Base-by-base conservation (phyloP, 2,113 vertebrate genomes). In the Desmodus rotundus region DNA sequence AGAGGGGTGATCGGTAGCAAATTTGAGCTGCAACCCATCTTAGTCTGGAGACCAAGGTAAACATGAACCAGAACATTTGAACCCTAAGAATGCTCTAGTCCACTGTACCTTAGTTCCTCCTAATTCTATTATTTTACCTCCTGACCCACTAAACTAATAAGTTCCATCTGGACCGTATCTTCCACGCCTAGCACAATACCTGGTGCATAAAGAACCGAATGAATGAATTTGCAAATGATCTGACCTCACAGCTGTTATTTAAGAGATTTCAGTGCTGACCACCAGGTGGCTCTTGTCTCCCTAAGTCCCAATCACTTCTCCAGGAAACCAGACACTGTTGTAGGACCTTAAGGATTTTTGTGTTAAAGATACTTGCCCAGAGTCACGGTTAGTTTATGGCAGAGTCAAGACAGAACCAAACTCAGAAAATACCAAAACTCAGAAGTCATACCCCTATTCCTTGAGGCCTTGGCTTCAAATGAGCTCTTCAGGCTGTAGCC, bases 251-350 rank as follows among this genome's bases (percentile, higher is more conserved):
- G 26, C 31, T 26, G 70, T 78, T 84, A 41, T 33, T 50, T 24
- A 54, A 72, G 28, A 50, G 4, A 65, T 93, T 81, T 76, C 54
- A 24, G 24, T 41, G 50, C 65, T 92, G 68, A 74, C 89, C 96
- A 95, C 83, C 47, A 97, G 97, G 84, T 89, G 95, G 94, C 96
- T 82, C 83, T 91, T 41, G 26, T 82, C 70, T 78, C 58, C 36
- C 19, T 61, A 41, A 84, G 28, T 70, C n/a, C 13, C 13, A 50
- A 8, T 28, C 43, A 7, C 4, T 86, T 90, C 67, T 58, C 43
- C 31, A 1, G 16, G 26, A 93, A 52, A 58, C 43, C 4, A n/a
- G 68, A 31, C 33, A 68, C 41, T 12, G 19, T 63, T 22, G 3
- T 8, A 43, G 54, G 26, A 36, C 52, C 77, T 58, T 74, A 33